phyloP scores from a whole-genome alignment of 2,113 vertebrate species.

The Herpailurus yagouaroundi region DNA sequence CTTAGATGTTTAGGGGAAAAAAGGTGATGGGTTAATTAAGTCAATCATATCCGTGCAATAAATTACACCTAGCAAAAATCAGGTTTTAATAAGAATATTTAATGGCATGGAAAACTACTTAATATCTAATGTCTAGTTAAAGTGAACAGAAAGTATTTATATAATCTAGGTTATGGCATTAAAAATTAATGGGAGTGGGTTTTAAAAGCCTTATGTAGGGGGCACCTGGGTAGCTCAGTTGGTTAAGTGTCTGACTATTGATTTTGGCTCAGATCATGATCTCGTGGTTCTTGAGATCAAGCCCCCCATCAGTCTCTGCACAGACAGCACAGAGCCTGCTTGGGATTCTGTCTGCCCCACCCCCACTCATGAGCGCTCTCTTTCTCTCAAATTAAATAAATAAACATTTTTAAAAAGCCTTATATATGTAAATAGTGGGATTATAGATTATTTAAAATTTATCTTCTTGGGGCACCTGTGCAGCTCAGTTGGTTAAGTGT shows the following conservation, averaged over 20 bases:
- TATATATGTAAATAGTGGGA: neutral
- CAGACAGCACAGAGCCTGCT: no score
- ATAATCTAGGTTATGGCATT: neutral
- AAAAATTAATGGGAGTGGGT: neutral
- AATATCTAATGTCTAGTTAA: conserved; percentile 25
- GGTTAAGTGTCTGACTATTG: no score
- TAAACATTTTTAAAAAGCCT: neutral
- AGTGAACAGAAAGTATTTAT: neutral
- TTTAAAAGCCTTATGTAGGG: neutral
- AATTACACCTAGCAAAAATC: conserved; percentile 8
- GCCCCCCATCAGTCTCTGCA: no score
- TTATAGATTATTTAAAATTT: neutral
- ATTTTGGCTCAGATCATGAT: no score
- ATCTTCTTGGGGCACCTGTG: no score
- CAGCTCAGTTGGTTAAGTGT: no score
- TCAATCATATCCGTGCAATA: neutral
- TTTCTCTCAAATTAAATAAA: no score
- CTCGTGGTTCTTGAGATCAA: no score
- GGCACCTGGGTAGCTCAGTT: no score
- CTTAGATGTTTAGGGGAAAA: neutral
- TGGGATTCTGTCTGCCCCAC: no score
- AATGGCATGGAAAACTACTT: neutral
- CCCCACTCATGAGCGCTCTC: no score
- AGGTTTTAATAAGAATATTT: neutral
- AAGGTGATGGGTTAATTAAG: neutral